phyloP scores from a whole-genome alignment of 2,888 invertebrate genomes.

The Spatulosminthurus flaviceps region DNA sequence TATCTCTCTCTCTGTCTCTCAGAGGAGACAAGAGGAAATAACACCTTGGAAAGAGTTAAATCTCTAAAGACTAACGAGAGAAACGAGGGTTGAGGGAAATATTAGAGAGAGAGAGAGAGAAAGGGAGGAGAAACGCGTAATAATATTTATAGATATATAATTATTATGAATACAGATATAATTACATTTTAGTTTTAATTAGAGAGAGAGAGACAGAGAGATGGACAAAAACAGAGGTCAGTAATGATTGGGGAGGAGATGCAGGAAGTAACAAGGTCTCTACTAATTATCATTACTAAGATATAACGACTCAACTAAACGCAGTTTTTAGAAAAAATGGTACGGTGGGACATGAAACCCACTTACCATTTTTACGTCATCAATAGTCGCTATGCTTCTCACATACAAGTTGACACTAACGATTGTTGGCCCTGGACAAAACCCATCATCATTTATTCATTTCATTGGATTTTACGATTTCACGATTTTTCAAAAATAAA shows the following conservation, averaged over 20 bases:
- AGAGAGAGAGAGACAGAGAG: background rate
- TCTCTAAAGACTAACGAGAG: too few relatives aligned
- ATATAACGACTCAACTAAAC: slow-evolving; percentile 27
- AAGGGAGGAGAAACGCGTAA: too few relatives aligned
- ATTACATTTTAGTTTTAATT: background rate
- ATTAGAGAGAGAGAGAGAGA: too few relatives aligned
- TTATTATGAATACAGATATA: too few relatives aligned
- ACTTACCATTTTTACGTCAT: slow-evolving; percentile 99
- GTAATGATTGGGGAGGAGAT: slow-evolving; percentile 16
- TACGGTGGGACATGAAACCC: slow-evolving; percentile 58
- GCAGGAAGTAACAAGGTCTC: slow-evolving; percentile 27
- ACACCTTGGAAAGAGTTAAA: too few relatives aligned
- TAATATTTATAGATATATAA: too few relatives aligned
- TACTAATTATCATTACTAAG: background rate
- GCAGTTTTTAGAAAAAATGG: slow-evolving; percentile 41
- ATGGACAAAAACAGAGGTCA: background rate
- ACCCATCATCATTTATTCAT: slow-evolving; percentile 34
- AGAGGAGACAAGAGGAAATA: too few relatives aligned
- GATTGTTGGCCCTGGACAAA: slow-evolving; percentile 81
- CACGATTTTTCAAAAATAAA: background rate
- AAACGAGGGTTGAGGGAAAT: too few relatives aligned
- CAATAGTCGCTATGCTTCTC: slow-evolving; percentile 96
- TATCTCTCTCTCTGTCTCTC: too few relatives aligned
- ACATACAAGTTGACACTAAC: slow-evolving; percentile 98
- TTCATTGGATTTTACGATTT: background rate